Evolutionary conservation across 2,888 invertebrate genomes (phyloP).

Genomic region (Mactromeris polynyma): DNA sequence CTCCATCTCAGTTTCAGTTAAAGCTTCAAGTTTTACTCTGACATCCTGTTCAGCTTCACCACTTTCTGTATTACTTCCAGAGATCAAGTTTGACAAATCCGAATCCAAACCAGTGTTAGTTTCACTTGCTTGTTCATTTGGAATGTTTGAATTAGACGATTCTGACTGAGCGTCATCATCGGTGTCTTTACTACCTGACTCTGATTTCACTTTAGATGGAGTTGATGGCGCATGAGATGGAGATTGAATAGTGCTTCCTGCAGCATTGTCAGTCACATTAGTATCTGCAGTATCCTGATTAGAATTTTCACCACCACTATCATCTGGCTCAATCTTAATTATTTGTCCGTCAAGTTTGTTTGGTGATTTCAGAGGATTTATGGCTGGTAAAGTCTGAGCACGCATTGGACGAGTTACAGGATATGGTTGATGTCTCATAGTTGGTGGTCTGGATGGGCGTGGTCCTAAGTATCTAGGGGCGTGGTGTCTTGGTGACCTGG

Average conservation of each 20-base stretch:
- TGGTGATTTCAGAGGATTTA: slow-evolving; percentile 30
- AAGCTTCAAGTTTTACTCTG: slow-evolving; percentile 63
- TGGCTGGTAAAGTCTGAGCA: slow-evolving; percentile 22
- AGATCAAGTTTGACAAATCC: slow-evolving; percentile 58
- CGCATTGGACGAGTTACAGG: slow-evolving; percentile 45
- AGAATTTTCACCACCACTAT: slow-evolving; percentile 41
- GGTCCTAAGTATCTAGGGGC: slow-evolving; percentile 31
- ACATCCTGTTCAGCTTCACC: slow-evolving; percentile 42
- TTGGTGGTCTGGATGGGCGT: background rate
- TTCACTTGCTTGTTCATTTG: slow-evolving; percentile 37
- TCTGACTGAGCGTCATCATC: slow-evolving; percentile 47
- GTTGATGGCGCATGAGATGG: slow-evolving; percentile 33
- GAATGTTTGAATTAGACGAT: slow-evolving; percentile 50
- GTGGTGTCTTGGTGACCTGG: slow-evolving; percentile 38
- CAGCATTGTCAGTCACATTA: background rate
- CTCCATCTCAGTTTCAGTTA: slow-evolving; percentile 62
- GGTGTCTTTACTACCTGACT: slow-evolving; percentile 25
- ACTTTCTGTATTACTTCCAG: slow-evolving; percentile 28
- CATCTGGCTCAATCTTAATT: slow-evolving; percentile 57
- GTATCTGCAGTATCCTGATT: slow-evolving; percentile 43
- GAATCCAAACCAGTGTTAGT: slow-evolving; percentile 49
- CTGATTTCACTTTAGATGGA: slow-evolving; percentile 45
- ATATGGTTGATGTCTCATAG: slow-evolving; percentile 44
- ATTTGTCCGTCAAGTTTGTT: slow-evolving; percentile 50
- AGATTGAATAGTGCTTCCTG: slow-evolving; percentile 17